phyloP scores from a whole-genome alignment of 1,140 invertebrate species.

The Condylostylus longicornis region DNA sequence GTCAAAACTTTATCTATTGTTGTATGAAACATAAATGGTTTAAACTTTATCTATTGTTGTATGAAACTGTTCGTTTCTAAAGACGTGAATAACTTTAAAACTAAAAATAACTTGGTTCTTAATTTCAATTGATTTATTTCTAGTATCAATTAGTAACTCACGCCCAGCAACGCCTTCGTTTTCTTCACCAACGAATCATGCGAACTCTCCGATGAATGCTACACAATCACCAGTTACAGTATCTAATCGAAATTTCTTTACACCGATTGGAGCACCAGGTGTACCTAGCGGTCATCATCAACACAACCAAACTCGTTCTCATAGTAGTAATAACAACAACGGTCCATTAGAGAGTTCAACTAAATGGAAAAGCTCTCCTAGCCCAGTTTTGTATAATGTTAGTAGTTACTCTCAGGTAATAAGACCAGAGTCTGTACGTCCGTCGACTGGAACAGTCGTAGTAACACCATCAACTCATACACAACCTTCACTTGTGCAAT shows the following conservation, averaged over 20 bases:
- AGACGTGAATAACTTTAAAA: too few relatives aligned
- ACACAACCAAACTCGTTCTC: slow-evolving; percentile 1
- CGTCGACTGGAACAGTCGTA: too few relatives aligned
- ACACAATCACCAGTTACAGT: slow-evolving; percentile 49
- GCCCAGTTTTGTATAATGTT: slow-evolving; percentile 26
- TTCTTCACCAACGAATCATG: slow-evolving; percentile 58
- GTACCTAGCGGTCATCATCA: slow-evolving; percentile 24
- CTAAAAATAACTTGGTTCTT: too few relatives aligned
- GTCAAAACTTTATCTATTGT: too few relatives aligned
- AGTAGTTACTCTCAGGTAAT: slow-evolving; percentile 9
- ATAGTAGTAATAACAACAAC: neutral
- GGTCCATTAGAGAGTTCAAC: neutral
- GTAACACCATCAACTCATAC: slow-evolving; percentile 8
- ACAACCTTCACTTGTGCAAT: slow-evolving; percentile 11
- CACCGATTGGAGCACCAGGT: slow-evolving; percentile 62
- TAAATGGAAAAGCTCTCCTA: slow-evolving; percentile 30
- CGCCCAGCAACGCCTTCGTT: slow-evolving; percentile 76
- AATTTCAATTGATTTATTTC: slow-evolving; percentile 18
- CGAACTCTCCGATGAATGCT: slow-evolving; percentile 43
- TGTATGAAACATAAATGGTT: too few relatives aligned
- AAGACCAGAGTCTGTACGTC: slow-evolving; percentile 42
- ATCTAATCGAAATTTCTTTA: slow-evolving; percentile 60
- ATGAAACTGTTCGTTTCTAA: too few relatives aligned
- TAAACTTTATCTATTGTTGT: too few relatives aligned
- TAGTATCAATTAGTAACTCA: slow-evolving; percentile 83